Evolutionary conservation across 2,797 vertebrate genomes (phyloP), one percentile per base, ranked within the genome.

Genomic region (Chiroxiphia lanceolata): DNA sequence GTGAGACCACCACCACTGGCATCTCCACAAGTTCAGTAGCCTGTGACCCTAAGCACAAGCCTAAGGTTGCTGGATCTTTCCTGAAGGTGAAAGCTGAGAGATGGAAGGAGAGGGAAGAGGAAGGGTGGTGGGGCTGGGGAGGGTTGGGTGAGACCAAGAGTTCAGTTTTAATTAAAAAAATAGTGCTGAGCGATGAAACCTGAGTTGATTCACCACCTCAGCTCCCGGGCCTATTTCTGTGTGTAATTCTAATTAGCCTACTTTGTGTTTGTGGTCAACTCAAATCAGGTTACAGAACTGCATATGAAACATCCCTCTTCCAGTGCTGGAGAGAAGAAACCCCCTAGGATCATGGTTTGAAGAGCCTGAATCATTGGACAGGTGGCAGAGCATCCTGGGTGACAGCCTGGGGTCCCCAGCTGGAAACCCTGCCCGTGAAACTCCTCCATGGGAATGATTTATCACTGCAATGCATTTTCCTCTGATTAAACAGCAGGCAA

Each of bases 401-500:
- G 26, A 27, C 44, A 87, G 53, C 16, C 51, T 74, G 29, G 25
- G 8, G 11, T 60, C 48, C 44, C 57, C 79, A 70, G 31, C 79
- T 85, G 75, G n/a, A 42, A 83, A 11, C n/a, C 4, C 14, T 0
- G 1, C 67, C 59, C 71, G 34, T 70, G 45, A 82, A 85, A 45
- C 29, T 68, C 48, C 48, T 91, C 47, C n/a, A 29, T 1, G 7
- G 18, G 51, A 76, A 68, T 79, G 23, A 80, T 93, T 89, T 82
- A 63, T 82, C 42, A 56, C 34, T 82, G 23, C 16, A 78, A 40
- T 78, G 20, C 31, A 20, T 89, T 91, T 71, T 29, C 20, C 27
- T 47, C 79, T 85, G 63, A 87, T 90, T 87, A 75, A 84, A 59
- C 75, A 92, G 79, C 70, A 90, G 71, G 54, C 61, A 90, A 44